Evolutionary conservation across 2,113 vertebrate genomes (phyloP), one percentile per base, ranked within the genome.

Genomic region (Atlantisia rogersi): DNA sequence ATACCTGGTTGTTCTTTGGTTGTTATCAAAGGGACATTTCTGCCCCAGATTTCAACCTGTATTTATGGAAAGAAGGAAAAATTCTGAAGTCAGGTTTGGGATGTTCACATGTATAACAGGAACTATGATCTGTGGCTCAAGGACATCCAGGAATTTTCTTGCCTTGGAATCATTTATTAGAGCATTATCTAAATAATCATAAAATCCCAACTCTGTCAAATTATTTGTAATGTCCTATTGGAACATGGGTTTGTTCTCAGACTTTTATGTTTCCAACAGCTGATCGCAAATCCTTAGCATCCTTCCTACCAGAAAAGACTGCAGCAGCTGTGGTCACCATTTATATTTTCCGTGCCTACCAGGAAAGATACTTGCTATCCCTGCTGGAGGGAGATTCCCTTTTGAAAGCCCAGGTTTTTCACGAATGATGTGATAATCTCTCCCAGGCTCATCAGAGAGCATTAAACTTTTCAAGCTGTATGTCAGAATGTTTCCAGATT

Each of bases 131-230:
- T 97, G 95, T 94, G 76, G 77, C 69, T 81, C 94, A 80, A 95
- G 53, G 58, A 93, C 94, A 96, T 96, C 96, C 96, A 97, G 95
- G 94, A 96, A 93, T 96, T 92, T 96, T 96, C 83, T 97, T 40
- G n/a, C 74, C 77, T 80, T 92, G 96, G 90, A 97, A 95, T 92
- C 29, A 86, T 95, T 96, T 94, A 84, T 86, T 92, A 84, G 25
- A 86, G 32, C 80, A 86, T 77, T 79, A 60, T 96, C 80, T 94
- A 94, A 96, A 93, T 88, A 96, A 94, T 92, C 80, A 93, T 89
- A 89, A 93, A 96, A 92, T 62, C 80, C 91, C 94, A 94, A 92
- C 44, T 94, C 65, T 2, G 0, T 90, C 88, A 95, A 92, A 78
- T 83, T 89, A 75, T 95, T 97, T 90, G 35, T 84, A 94, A 73